Conservation (phyloP, 2,113 vertebrate species). For the Muntiacus reevesi region DNA sequence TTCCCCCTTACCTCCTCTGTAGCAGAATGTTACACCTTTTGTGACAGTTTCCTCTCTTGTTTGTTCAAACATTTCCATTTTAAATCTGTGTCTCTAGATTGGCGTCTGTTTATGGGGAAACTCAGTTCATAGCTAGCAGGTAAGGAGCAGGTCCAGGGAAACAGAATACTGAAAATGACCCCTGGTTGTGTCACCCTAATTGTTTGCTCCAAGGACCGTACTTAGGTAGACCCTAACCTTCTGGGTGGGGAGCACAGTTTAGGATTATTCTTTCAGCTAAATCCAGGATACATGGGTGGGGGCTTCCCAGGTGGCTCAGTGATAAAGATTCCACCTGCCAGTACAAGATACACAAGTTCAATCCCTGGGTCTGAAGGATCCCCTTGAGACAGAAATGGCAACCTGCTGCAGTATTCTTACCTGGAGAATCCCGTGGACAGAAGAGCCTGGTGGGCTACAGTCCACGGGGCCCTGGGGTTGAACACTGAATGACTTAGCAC, state of each 20-base stretch:
- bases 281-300: background rate
- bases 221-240: background rate
- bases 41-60: conserved; percentile 26
- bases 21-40: background rate
- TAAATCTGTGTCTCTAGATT: background rate
- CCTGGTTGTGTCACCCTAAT: too few relatives aligned
- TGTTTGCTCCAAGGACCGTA: rapidly evolving
- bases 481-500: too few relatives aligned
- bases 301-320: too few relatives aligned
- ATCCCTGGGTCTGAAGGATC: too few relatives aligned
- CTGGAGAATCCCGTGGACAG: too few relatives aligned
- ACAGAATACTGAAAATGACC: background rate
- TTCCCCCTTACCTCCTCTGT: background rate
- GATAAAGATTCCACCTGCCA: too few relatives aligned
- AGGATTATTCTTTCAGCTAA: background rate
- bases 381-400: too few relatives aligned
- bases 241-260: background rate
- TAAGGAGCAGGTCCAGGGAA: background rate
- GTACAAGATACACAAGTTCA: too few relatives aligned
- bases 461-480: too few relatives aligned
- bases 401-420: too few relatives aligned
- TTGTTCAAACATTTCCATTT: conserved; percentile 39
- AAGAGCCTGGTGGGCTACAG: too few relatives aligned
- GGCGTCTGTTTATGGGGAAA: background rate
- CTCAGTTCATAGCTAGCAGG: background rate